Percentiles rank a stretch among this genome's conserved stretches.
Conservation (phyloP, 2,888 invertebrate genomes). For the Aethes cnicana region DNA sequence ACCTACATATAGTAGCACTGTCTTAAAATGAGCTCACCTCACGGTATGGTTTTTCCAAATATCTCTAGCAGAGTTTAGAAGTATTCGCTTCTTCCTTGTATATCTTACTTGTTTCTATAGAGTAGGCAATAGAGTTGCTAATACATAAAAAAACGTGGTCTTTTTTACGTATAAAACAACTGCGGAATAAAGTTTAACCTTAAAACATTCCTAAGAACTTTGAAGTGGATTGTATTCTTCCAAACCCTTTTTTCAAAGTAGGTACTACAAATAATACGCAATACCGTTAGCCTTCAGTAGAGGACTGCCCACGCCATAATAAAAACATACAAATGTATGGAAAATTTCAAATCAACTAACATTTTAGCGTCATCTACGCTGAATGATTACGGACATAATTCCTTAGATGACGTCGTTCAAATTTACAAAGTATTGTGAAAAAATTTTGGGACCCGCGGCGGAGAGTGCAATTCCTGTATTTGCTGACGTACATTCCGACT, state of each 20-base stretch:
- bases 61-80: no score
- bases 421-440: constrained; percentile 9
- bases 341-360: constrained; percentile 38
- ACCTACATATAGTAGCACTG: no score
- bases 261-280: constrained; percentile 45
- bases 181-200: constrained; percentile 25
- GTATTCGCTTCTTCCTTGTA: no score
- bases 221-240: constrained; percentile 22
- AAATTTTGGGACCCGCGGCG: not conserved
- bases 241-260: constrained; percentile 23
- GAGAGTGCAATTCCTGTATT: not conserved
- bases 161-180: constrained; percentile 3
- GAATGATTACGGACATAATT: constrained; percentile 19
- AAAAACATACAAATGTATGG: constrained; percentile 40
- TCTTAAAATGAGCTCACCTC: no score
- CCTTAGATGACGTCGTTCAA: constrained; percentile 19
- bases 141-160: no score
- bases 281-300: constrained; percentile 35
- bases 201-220: constrained; percentile 17
- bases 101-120: no score
- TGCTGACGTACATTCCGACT: not conserved
- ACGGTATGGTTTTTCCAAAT: no score
- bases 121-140: no score
- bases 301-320: constrained; percentile 36
- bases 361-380: constrained; percentile 18